Evolutionary conservation across 2,888 invertebrate species (phyloP).

Genomic region (Eledona agricola): DNA sequence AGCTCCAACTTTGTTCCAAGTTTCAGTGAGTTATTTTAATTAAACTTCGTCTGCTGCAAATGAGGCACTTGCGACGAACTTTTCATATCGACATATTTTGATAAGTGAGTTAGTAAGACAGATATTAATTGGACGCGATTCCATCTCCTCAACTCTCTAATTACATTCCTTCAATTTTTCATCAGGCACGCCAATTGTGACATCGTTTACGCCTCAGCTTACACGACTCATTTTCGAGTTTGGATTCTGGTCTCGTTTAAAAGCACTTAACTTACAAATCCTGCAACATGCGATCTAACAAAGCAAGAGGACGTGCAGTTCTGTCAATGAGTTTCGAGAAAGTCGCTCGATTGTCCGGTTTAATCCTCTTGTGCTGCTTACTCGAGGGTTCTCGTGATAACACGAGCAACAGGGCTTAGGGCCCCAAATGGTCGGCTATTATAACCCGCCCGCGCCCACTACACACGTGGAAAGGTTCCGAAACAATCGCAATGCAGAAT

Average conservation of each 20-base stretch:
- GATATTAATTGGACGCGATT: slow-evolving; percentile 26
- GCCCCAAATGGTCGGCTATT: slow-evolving; percentile 44
- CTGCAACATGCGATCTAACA: slow-evolving; percentile 35
- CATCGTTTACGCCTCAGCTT: too few relatives aligned
- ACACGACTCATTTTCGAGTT: slow-evolving; percentile 2
- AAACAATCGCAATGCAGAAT: too few relatives aligned
- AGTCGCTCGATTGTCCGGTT: slow-evolving; percentile 40
- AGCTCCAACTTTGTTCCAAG: slow-evolving; percentile 4
- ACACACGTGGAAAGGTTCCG: too few relatives aligned
- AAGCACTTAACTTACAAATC: slow-evolving; percentile 32
- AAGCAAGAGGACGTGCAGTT: slow-evolving; percentile 24
- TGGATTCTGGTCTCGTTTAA: slow-evolving; percentile 7
- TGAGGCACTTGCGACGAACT: slow-evolving; percentile 21
- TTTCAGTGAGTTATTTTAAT: slow-evolving; percentile 25
- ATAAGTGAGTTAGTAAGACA: slow-evolving; percentile 23
- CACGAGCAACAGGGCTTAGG: slow-evolving; percentile 48
- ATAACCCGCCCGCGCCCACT: too few relatives aligned
- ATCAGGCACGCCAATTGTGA: slow-evolving; percentile 1
- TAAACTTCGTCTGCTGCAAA: slow-evolving; percentile 22
- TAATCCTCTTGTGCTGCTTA: slow-evolving; percentile 49
- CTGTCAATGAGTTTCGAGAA: slow-evolving; percentile 37
- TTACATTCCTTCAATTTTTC: slow-evolving; percentile 28
- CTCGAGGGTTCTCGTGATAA: slow-evolving; percentile 46
- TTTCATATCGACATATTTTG: slow-evolving; percentile 28
- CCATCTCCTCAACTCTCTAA: slow-evolving; percentile 26